Evolutionary conservation across 2,888 invertebrate species (phyloP).

Genomic region (Glyphotaelius pellucidus): DNA sequence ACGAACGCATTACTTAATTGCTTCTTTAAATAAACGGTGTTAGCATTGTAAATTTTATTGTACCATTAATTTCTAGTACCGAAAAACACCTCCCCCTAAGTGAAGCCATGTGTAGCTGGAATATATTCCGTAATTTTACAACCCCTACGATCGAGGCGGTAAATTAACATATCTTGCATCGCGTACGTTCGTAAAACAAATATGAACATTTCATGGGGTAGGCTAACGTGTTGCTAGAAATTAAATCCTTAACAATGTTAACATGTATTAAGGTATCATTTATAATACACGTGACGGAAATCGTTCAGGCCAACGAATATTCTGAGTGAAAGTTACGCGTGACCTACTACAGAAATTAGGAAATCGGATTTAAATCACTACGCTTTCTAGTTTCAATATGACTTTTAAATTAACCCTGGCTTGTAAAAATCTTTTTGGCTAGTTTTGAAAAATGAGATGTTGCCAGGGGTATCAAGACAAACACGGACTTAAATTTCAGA

Average conservation of each 20-base stretch:
- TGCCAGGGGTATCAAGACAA: not conserved
- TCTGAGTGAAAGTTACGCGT: not conserved
- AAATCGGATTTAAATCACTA: not conserved
- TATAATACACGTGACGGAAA: constrained; percentile 37
- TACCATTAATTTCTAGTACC: not conserved
- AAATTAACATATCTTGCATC: constrained; percentile 48
- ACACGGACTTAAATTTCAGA: too few species aligned
- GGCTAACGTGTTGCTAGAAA: constrained; percentile 41
- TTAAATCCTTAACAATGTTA: constrained; percentile 41
- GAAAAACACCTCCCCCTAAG: not conserved
- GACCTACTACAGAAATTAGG: not conserved
- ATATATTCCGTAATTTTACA: constrained; percentile 25
- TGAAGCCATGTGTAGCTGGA: not conserved
- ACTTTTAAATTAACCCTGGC: not conserved
- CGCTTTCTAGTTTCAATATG: not conserved
- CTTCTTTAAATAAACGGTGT: not conserved
- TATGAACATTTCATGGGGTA: constrained; percentile 39
- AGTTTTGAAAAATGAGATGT: not conserved
- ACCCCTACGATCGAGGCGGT: not conserved
- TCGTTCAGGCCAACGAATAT: constrained; percentile 26
- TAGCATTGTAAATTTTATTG: not conserved
- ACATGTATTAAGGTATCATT: constrained; percentile 35
- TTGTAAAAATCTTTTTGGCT: not conserved
- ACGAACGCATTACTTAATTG: not conserved
- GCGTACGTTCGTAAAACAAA: constrained; percentile 33